These are phyloP conservation scores for Cydia pomonella DNA, from an alignment of 1,140 invertebrate genomes.

Conservation along the genomic window DNA sequence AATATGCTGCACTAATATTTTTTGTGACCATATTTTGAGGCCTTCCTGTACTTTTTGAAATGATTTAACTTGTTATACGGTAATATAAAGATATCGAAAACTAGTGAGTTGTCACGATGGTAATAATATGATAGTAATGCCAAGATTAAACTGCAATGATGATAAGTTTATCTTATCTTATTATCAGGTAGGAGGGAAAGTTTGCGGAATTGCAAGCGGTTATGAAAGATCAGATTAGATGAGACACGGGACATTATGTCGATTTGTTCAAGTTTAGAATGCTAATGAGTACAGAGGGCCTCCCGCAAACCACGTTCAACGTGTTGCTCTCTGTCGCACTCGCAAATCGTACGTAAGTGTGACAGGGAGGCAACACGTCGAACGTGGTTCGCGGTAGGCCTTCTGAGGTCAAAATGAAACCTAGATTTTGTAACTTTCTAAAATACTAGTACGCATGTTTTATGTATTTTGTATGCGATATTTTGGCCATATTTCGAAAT, in stretches of 20 bases:
- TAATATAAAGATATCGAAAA: no score
- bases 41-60: no score
- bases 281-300: neutral
- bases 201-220: constrained; percentile 1
- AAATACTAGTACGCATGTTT: neutral
- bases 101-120: neutral
- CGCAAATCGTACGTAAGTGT: no score
- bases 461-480: neutral
- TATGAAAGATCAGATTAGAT: constrained; percentile 10
- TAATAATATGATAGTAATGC: neutral
- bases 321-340: no score
- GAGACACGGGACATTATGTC: neutral
- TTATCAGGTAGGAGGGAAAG: constrained; percentile 12
- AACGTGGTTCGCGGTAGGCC: no score
- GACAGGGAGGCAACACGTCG: no score
- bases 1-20: no score
- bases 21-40: no score
- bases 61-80: no score
- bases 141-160: no score
- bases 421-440: constrained; percentile 5
- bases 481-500: no score
- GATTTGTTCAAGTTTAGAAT: neutral
- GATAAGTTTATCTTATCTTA: neutral
- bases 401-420: constrained; percentile 2
- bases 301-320: no score